Conservation (phyloP, 2,888 invertebrate genomes). For the Macaria liturata region DNA sequence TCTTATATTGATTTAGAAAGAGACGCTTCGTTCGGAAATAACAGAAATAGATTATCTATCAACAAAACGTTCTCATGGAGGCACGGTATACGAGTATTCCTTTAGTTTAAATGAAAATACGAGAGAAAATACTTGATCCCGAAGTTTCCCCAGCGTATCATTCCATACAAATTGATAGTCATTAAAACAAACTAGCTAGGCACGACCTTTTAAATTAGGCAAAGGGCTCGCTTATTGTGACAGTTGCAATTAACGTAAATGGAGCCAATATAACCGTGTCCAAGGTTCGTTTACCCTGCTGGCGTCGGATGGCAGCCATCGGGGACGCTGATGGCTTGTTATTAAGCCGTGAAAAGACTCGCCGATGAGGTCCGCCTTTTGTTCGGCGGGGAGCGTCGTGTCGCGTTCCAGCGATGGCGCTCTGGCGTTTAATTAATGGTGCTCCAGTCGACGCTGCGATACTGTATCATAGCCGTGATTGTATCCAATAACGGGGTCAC, state of each 20-base stretch:
- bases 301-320: constrained; percentile 44
- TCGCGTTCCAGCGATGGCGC: constrained; percentile 23
- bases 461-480: constrained; percentile 28
- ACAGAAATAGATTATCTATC: constrained; percentile 8
- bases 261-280: constrained; percentile 45
- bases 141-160: neutral
- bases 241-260: constrained; percentile 57
- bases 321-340: constrained; percentile 45
- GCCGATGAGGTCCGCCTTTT: constrained; percentile 46
- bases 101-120: constrained; percentile 5
- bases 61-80: constrained; percentile 5
- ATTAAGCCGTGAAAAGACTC: constrained; percentile 50
- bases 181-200: constrained; percentile 14
- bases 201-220: constrained; percentile 22
- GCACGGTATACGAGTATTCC: constrained; percentile 3
- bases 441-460: constrained; percentile 19
- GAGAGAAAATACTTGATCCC: neutral
- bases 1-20: constrained; percentile 3
- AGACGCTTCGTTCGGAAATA: constrained; percentile 2
- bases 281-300: constrained; percentile 44
- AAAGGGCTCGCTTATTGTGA: constrained; percentile 37
- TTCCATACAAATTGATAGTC: constrained; percentile 8
- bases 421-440: constrained; percentile 44
- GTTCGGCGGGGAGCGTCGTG: constrained; percentile 43
- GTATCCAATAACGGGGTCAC: constrained; percentile 28